Conservation (phyloP, 2,888 invertebrate species). For the Amiota communis region DNA sequence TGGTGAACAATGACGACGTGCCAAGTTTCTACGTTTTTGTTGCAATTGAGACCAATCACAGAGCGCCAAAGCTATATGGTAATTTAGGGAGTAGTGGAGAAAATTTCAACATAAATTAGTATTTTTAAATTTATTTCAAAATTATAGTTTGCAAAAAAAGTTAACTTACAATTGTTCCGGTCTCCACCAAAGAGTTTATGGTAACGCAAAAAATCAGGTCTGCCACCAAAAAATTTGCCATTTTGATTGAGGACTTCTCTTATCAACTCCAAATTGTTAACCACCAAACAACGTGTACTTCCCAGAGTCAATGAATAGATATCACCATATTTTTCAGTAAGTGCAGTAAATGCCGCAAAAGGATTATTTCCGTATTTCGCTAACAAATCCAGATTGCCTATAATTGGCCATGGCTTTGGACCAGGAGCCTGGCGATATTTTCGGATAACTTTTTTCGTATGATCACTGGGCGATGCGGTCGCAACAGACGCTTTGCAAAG, state of each 20-base stretch:
- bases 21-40: slow-evolving; percentile 83
- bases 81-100: slow-evolving; percentile 66
- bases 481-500: slow-evolving; percentile 14
- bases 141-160: not conserved
- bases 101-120: slow-evolving; percentile 34
- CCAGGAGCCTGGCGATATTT: slow-evolving; percentile 76
- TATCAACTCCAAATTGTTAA: slow-evolving; percentile 82
- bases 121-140: not conserved
- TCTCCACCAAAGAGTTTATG: slow-evolving; percentile 88
- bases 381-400: slow-evolving; percentile 82
- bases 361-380: slow-evolving; percentile 78
- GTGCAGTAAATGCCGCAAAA: slow-evolving; percentile 81
- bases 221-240: slow-evolving; percentile 86
- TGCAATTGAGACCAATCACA: slow-evolving; percentile 92
- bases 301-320: slow-evolving; percentile 82
- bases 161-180: slow-evolving; percentile 87
- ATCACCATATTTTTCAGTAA: slow-evolving; percentile 82
- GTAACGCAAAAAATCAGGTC: slow-evolving; percentile 87
- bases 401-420: slow-evolving; percentile 79
- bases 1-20: slow-evolving; percentile 86
- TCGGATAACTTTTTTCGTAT: slow-evolving; percentile 8
- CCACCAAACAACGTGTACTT: slow-evolving; percentile 80
- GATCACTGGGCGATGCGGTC: not conserved
- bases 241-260: slow-evolving; percentile 85
- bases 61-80: slow-evolving; percentile 87